These are phyloP conservation scores for Leptosomus discolor DNA, from an alignment of 2,113 vertebrate species.

Conservation along the genomic window DNA sequence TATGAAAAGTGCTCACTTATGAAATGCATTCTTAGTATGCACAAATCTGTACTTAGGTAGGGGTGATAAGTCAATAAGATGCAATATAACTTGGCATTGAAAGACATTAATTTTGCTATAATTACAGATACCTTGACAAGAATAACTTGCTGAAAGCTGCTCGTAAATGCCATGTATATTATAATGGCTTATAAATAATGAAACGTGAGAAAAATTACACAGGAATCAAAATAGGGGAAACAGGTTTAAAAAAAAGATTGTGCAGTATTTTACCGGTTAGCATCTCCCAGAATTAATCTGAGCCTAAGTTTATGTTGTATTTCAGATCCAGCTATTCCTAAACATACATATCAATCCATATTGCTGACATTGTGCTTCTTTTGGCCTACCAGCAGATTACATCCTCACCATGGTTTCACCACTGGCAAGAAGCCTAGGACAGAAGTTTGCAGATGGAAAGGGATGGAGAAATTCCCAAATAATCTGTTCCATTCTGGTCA, in stretches of 20 bases:
- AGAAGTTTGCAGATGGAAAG: slow-evolving; percentile 47
- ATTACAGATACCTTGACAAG: background rate
- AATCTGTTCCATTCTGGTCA: slow-evolving; percentile 50
- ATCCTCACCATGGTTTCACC: slow-evolving; percentile 6
- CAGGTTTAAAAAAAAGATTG: background rate
- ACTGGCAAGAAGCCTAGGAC: slow-evolving; percentile 44
- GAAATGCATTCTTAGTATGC: background rate
- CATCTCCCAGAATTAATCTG: background rate
- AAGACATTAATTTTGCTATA: background rate
- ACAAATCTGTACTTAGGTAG: background rate
- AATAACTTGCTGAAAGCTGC: background rate
- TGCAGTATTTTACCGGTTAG: background rate
- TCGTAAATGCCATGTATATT: background rate
- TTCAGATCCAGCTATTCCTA: slow-evolving; percentile 8
- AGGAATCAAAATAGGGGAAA: background rate
- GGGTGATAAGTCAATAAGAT: background rate
- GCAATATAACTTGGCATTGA: background rate
- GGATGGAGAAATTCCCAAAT: slow-evolving; percentile 60
- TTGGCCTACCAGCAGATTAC: slow-evolving; percentile 2
- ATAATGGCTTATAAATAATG: background rate
- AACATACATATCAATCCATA: background rate
- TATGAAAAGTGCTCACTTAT: background rate
- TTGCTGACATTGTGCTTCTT: slow-evolving; percentile 35
- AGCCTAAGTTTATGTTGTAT: background rate
- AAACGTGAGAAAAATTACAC: background rate